Evolutionary conservation across 2,888 invertebrate species (phyloP).

Genomic region (Euzetes globulus): DNA sequence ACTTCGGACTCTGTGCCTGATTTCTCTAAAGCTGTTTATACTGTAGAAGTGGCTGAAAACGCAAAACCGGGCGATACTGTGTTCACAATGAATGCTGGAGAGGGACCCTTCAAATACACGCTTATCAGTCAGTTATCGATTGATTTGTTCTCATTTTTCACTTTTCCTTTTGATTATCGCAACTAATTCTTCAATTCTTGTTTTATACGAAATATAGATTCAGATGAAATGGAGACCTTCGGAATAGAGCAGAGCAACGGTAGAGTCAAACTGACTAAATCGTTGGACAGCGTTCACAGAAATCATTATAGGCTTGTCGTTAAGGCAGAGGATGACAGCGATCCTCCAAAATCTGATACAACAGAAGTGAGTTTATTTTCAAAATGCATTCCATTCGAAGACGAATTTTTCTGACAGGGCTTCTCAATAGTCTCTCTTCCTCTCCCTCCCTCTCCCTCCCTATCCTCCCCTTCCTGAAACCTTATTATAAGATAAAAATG

Average conservation of each 20-base stretch:
- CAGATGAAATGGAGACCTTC: constrained; percentile 43
- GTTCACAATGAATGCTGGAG: constrained; percentile 44
- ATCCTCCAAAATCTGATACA: constrained; percentile 44
- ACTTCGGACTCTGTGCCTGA: constrained; percentile 44
- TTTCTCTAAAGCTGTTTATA: constrained; percentile 44
- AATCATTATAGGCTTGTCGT: constrained; percentile 43
- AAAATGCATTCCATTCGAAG: background rate
- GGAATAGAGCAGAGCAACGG: constrained; percentile 42
- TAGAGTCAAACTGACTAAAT: constrained; percentile 43
- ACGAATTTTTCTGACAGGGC: background rate
- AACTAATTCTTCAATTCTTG: background rate
- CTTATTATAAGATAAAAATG: too few relatives aligned
- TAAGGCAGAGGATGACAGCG: constrained; percentile 42
- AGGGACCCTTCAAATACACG: constrained; percentile 44
- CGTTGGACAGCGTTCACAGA: constrained; percentile 43
- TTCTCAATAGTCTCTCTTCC: background rate
- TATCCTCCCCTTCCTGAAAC: background rate
- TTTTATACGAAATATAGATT: constrained; percentile 36
- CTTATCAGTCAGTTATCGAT: constrained; percentile 42
- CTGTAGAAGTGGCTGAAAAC: constrained; percentile 43
- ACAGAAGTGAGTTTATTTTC: constrained; percentile 42
- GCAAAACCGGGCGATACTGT: constrained; percentile 43
- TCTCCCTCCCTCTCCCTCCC: background rate
- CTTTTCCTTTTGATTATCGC: background rate
- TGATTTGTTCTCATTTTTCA: background rate